Base-by-base conservation (phyloP, 2,797 vertebrate species). In the Cottoperca gobio region DNA sequence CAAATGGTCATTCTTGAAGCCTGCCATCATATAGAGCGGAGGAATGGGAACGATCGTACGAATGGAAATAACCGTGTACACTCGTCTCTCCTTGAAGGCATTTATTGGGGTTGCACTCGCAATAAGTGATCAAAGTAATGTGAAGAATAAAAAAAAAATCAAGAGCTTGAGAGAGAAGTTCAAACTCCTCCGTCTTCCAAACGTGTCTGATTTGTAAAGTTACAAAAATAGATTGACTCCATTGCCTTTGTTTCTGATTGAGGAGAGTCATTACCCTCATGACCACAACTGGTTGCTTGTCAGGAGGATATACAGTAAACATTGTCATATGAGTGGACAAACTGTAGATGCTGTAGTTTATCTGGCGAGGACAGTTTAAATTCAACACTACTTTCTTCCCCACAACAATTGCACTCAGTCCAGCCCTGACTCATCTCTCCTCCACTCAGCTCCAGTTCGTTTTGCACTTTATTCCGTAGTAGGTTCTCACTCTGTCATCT, bases 381-480 rank as follows among this genome's bases (percentile, higher is more conserved):
- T 48, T 61, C 26, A 62, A 35, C 6, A 7, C 19, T 1, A 16
- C 45, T 21, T 31, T 61, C 6, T 53, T 50, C 31, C 19, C 48
- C 2, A 33, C 8, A 37, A 24, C 9, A 45, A 8, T 6, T 42
- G 23, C 8, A 7, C n/a, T 67, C 19, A 17, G 8, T 6, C n/a
- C 26, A 60, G 33, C 16, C 0, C 33, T 42, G 8, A 62, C 50
- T 52, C 42, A 31, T 17, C 12, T 50, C 19, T 37, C 10, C 46
- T 37, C 26, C 26, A n/a, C 35, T 71, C 17, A 35, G 24, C 35
- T 55, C 52, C 50, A 55, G 8, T 42, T 69, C 21, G 31, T 4
- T 54, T 48, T 42, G 4, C 54, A 33, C n/a, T 66, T 72, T 2
- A 53, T 57, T 42, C 28, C 77, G 17, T 33, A 45, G 53, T 52